Base-by-base conservation (phyloP, 1,140 invertebrate species). In the Drosophila baimaii region DNA sequence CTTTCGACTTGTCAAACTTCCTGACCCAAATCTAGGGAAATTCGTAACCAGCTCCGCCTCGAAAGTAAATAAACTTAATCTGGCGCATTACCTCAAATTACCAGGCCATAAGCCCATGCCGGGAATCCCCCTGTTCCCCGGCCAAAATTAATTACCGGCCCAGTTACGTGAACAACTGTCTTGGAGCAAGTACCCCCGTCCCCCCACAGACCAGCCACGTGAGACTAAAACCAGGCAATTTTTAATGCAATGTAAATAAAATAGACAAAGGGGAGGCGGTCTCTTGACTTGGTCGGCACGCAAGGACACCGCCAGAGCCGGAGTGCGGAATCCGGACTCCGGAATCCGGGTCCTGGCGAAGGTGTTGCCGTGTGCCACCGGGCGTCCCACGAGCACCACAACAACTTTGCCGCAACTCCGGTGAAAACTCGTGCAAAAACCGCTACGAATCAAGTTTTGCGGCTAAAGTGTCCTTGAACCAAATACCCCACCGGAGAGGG, bases 201-300 rank as follows among this genome's bases (percentile, higher is more conserved):
- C 37, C 23, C 31, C n/a, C n/a, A n/a, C n/a, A n/a, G n/a, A n/a
- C n/a, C 37, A 55, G 23, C 29, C 51, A 47, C 25, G 61, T 59
- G 43, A 51, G 49, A 37, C 66, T 55, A 64, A 85, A 66, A 61
- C 65, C 74, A 51, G 49, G 46, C 58, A 68, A 63, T 57, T 79
- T 81, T 86, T 70, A 84, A 81, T 83, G 57, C 62, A 77, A 84
- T 64, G 83, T 47, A 85, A 86, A 86, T 80, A 85, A 78, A 68
- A 61, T 44, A 83, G 61, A 59, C 59, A 55, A 57, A 66, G 37
- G 19, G 44, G 8, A 43, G 37, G 44, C 23, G 52, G 61, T 46
- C 37, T 52, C 44, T 62, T 46, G 85, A 86, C 75, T 81, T 81
- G n/a, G 59, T 59, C 55, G 52, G 58, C 82, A 85, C 82, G 82